Base-by-base conservation (phyloP, 1,140 invertebrate genomes). In the Eupeodes corollae region DNA sequence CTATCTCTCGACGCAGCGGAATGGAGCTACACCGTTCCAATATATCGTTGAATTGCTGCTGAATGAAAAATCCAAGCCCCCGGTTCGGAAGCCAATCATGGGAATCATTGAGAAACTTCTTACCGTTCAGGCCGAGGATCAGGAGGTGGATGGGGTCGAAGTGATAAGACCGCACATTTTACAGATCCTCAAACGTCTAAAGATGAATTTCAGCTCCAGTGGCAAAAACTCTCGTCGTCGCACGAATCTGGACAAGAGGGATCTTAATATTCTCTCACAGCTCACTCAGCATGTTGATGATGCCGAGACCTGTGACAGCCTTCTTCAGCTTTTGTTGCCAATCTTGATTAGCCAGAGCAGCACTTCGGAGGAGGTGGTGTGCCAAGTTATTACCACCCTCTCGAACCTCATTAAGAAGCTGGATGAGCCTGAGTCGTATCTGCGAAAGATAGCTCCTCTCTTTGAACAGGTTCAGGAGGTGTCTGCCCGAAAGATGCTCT, bases 41-140 rank as follows among this genome's bases (percentile, higher is more conserved):
- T 54, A 60, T 21, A 62, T 93, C 11, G 79, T 92, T 38, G 68
- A 77, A 46, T 68, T 95, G 40, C 67, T 94, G 6, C 52, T 77
- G 6, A 77, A 78, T 40, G 70, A 75, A 2, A 88, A 87, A 66
- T 76, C 76, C 6, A 75, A 78, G 55, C 52, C 67, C 1, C 71
- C 71, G 14, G 89, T 94, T 0, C 69, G 78, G 9, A 80, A 77
- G 52, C 64, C 77, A 21, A 81, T 94, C 44, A 69, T 91, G 45
- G 80, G 85, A 53, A 80, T 93, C 58, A 67, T 94, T 5, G 82
- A 89, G 56, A 84, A 84, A 52, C 61, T 96, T 30, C 58, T 95
- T 32, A 10, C 78, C 46, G 64, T 72, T 53, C 73, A 76, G 47
- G 75, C 77, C 47, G 70, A 73, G n/a, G 73, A 75, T 52, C 56